Conservation (phyloP, 2,888 invertebrate genomes). For the Tanypteryx hageni region DNA sequence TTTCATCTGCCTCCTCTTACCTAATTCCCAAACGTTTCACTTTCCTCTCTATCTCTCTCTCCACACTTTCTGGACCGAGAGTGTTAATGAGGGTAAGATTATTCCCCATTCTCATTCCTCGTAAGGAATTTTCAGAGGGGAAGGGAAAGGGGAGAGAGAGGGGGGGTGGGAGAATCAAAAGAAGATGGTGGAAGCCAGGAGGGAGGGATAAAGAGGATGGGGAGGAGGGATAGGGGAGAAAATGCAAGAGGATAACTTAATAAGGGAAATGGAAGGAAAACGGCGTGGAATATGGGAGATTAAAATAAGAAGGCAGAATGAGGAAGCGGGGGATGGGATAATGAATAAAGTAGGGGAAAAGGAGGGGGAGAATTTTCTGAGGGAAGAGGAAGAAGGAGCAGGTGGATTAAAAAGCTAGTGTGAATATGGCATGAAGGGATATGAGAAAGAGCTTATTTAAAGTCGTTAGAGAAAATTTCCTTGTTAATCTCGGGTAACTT, state of each 20-base stretch:
- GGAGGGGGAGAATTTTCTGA: background rate
- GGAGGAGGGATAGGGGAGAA: background rate
- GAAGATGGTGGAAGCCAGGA: background rate
- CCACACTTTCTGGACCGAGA: background rate
- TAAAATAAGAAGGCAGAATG: background rate
- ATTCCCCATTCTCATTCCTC: constrained; percentile 10
- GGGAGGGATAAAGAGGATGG: background rate
- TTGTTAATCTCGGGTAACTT: constrained; percentile 58
- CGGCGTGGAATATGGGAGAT: background rate
- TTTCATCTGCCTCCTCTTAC: background rate
- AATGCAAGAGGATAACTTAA: constrained; percentile 24
- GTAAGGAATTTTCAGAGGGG: constrained; percentile 31
- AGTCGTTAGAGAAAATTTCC: constrained; percentile 55
- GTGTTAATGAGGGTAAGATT: constrained; percentile 50
- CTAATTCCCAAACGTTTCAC: no score
- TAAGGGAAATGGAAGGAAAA: background rate
- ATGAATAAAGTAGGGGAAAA: background rate
- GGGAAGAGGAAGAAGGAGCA: background rate
- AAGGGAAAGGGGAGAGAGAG: background rate
- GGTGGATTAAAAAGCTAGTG: constrained; percentile 30
- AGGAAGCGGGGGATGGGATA: background rate
- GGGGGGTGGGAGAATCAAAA: background rate
- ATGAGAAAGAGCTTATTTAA: constrained; percentile 56
- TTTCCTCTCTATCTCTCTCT: background rate
- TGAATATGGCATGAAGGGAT: constrained; percentile 55